phyloP scores from a whole-genome alignment of 2,888 invertebrate genomes.

The Cremastinae sp. region DNA sequence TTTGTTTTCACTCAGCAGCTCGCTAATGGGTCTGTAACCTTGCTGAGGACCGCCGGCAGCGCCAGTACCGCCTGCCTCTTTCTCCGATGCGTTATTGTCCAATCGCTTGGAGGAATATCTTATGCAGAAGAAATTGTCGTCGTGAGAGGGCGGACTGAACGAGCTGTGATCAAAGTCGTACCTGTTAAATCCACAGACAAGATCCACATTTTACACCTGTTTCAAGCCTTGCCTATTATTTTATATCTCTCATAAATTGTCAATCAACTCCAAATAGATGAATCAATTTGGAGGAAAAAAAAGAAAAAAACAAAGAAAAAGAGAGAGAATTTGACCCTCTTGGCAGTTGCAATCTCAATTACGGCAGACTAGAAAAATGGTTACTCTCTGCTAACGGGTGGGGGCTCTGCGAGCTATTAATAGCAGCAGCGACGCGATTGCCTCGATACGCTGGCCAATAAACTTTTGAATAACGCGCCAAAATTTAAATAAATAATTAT shows the following conservation, averaged over 20 bases:
- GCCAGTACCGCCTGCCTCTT: constrained; percentile 47
- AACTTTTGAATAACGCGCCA: background rate
- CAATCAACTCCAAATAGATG: background rate
- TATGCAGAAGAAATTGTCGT: constrained; percentile 88
- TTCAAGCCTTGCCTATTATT: too few species aligned
- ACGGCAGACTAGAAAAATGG: background rate
- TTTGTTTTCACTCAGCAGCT: constrained; percentile 68
- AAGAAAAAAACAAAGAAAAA: constrained; percentile 2
- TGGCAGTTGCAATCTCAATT: background rate
- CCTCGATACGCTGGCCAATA: background rate
- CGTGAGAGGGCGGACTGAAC: constrained; percentile 88
- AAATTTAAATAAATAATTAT: background rate
- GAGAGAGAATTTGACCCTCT: background rate
- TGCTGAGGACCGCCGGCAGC: constrained; percentile 59
- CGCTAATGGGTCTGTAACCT: constrained; percentile 71
- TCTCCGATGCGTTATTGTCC: background rate
- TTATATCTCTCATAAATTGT: constrained; percentile 2
- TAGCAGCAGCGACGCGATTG: background rate
- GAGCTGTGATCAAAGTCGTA: constrained; percentile 83
- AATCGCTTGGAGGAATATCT: constrained; percentile 81
- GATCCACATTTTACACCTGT: too few species aligned
- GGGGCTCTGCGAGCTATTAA: background rate
- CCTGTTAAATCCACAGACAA: constrained; percentile 74
- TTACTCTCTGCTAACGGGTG: too few species aligned
- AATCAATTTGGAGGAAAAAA: constrained; percentile 1